Evolutionary conservation across 2,888 invertebrate genomes (phyloP), one percentile per base, ranked within the genome.

Genomic region (Acholoe squamosa): DNA sequence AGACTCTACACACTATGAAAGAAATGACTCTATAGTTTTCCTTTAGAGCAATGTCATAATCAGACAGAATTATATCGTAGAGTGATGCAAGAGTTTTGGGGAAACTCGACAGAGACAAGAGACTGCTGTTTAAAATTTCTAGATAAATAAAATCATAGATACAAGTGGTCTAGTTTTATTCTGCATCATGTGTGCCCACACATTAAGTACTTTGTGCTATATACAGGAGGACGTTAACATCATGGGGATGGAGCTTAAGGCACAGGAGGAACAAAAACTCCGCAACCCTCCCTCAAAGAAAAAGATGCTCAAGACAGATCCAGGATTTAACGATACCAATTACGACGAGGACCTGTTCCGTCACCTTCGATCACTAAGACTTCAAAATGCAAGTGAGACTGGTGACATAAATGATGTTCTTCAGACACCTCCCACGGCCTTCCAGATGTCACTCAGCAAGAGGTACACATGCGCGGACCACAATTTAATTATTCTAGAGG

Each of bases 401-500:
- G 43, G 43, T 25, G 43, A 25, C 43, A n/a, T n/a, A n/a, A 43
- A 43, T 16, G 22, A 34, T 43, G 22, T 43, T 0, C n/a, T 80
- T 5, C 33, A 25, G 7, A 16, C 16, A 3, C 80, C 80, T 3
- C 80, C 80, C 22, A n/a, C n/a, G 0, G 80, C 80, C 22, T 80
- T 80, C 80, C 80, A 80, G 80, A 80, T 80, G 80, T 80, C 80
- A 3, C 22, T 7, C 12, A 10, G 34, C 12, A 80, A 43, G 43
- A 80, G 0, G 12, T 80, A 80, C 80, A 80, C 22, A 3, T 80
- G 80, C 22, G 0, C 7, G 34, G 80, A 80, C 80, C 80, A 80
- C 43, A 80, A 80, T n/a, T 0, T 80, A 5, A 80, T 80, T 14
- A 0, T 0, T 0, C 10, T 80, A 0, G 80, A 80, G 22, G 80